Evolutionary conservation across 2,888 invertebrate species (phyloP), one percentile per base, ranked within the genome.

Genomic region (Drosophila fungiperda): DNA sequence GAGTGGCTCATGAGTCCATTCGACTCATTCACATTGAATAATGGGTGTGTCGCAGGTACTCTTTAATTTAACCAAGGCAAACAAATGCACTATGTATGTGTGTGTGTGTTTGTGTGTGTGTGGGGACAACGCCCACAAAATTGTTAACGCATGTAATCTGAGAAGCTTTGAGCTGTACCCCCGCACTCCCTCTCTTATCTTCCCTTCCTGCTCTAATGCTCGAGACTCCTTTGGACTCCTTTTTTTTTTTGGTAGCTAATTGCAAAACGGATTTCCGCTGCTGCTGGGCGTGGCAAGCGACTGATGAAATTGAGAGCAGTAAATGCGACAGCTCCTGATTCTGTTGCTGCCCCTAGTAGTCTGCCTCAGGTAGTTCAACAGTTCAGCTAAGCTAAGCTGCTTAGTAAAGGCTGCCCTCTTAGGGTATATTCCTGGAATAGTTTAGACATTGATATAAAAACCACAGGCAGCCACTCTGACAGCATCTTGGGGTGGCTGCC

Each of bases 231-330:
- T 62, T 57, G 9, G 23, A 12, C 52, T 54, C 26, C 12, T 62
- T 32, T 45, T 29, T 50, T 62, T 82, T 73, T 60, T 68, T 52
- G 64, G 62, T 53, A 60, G 69, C 49, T 86, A 86, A 86, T 90
- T 90, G 87, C 83, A 74, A 82, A 87, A 80, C 90, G 87, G 87
- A 87, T 87, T 87, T 87, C 90, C 90, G 87, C 52, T 83, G 76
- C 70, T 72, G 67, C 70, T 73, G 89, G 90, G 87, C 87, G 87
- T 90, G 89, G 77, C 90, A 68, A 65, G 69, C 67, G 54, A 67
- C 71, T 76, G 78, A 78, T 83, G 90, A 86, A 90, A 89, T 86
- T 76, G 83, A 87, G 87, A 89, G 82, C 82, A 80, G 58, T 50
- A 68, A 55, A 52, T 61, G 68, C 60, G 45, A 58, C 70, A 55